Evolutionary conservation across 2,888 invertebrate genomes (phyloP), one percentile per base, ranked within the genome.

Genomic region (Hyposoter dolosus): DNA sequence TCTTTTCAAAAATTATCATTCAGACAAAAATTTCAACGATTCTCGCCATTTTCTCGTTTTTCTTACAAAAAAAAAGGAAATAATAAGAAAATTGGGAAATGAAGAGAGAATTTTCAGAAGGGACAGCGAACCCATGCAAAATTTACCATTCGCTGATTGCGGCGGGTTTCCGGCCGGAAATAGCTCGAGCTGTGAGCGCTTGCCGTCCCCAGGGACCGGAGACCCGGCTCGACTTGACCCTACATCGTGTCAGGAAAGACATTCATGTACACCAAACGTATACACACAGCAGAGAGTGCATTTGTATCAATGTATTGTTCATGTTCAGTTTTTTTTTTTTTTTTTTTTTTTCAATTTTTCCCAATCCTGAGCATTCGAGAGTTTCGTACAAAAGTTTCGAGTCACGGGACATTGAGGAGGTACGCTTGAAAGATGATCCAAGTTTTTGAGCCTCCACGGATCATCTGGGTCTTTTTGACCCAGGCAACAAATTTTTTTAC

Each of bases 91-190:
- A 35, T 35, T 35, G 40, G 40, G 35, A 65, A 50, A 53, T 60
- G 15, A 50, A 80, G 23, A 75, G 40, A 65, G 12, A 35, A 72
- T 7, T 28, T 2, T 15, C 17, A 56, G 43, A 7, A 50, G 40
- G 28, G 23, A 77, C 23, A 23, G 69, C 71, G 68, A 74, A 90
- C 92, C 91, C 93, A 92, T 93, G 93, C 92, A 91, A 91, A 90
- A 93, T 95, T 96, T 97, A 97, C 97, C 97, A 95, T 97, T 97
- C 95, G 96, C 96, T 95, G 97, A 97, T 94, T 96, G 96, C 94
- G 96, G 96, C 93, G 95, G 95, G 91, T 94, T 93, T 91, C 95
- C 95, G 92, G 95, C 95, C 92, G 96, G 96, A 95, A 96, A 96
- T 94, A 96, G 95, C 95, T 96, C 96, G 94, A 96, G 95, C 95